These are phyloP conservation scores for Schizopygopsis pylzovi DNA, from an alignment of 2,797 vertebrate genomes.

Conservation along the genomic window DNA sequence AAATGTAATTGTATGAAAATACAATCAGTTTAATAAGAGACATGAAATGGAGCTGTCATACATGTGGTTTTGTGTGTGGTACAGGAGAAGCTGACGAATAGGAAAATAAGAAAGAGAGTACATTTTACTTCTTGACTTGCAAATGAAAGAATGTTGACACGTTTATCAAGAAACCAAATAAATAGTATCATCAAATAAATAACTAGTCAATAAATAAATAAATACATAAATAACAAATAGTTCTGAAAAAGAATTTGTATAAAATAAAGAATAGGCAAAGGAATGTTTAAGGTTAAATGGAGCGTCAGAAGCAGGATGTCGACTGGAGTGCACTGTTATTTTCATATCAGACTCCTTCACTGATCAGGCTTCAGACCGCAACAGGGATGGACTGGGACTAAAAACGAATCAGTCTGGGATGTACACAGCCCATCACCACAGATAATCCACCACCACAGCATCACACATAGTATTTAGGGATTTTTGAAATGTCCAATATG, in stretches of 20 bases:
- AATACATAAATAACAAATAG: constrained; percentile 80
- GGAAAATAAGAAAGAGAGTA: constrained; percentile 58
- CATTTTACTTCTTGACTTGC: constrained; percentile 65
- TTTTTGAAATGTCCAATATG: background rate
- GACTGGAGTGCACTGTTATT: constrained; percentile 67
- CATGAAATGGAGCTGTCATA: background rate
- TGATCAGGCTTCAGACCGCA: constrained; percentile 40
- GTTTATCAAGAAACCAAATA: constrained; percentile 77
- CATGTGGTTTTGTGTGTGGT: constrained; percentile 5
- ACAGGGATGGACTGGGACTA: constrained; percentile 29
- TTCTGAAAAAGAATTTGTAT: constrained; percentile 66
- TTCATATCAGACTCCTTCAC: constrained; percentile 64
- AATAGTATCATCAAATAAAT: constrained; percentile 84
- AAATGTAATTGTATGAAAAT: constrained; percentile 62
- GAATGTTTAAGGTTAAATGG: constrained; percentile 57
- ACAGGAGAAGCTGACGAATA: constrained; percentile 7
- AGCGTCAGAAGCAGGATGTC: constrained; percentile 60
- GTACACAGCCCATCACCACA: background rate
- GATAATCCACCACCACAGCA: background rate
- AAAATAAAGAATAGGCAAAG: constrained; percentile 39
- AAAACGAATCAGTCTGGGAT: background rate
- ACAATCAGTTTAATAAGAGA: constrained; percentile 64
- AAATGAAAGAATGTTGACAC: constrained; percentile 69
- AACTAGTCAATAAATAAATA: constrained; percentile 88
- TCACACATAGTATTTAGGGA: background rate